phyloP scores from a whole-genome alignment of 1,140 invertebrate species.

The Drosophila guanche region DNA sequence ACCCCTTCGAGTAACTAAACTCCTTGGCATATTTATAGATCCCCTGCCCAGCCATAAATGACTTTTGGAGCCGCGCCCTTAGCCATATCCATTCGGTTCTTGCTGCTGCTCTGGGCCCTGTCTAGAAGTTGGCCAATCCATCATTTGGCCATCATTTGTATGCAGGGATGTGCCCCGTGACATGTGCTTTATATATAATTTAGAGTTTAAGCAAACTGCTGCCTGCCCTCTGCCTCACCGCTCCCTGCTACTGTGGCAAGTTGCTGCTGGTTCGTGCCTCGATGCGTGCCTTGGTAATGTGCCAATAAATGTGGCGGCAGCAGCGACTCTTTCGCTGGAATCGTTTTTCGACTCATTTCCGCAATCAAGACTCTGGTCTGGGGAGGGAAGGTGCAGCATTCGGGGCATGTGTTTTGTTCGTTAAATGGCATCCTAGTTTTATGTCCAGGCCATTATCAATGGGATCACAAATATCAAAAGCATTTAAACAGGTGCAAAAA shows the following conservation, averaged over 20 bases:
- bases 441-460: slow-evolving; percentile 75
- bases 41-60: slow-evolving; percentile 1
- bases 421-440: slow-evolving; percentile 73
- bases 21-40: slow-evolving; percentile 25
- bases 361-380: slow-evolving; percentile 38
- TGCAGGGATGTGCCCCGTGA: slow-evolving; percentile 73
- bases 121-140: slow-evolving; percentile 68
- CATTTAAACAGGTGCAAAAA: slow-evolving; percentile 77
- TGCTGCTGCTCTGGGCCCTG: slow-evolving; percentile 62
- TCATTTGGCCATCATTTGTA: slow-evolving; percentile 65
- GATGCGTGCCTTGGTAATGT: slow-evolving; percentile 59
- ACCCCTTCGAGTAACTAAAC: background rate
- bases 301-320: slow-evolving; percentile 45
- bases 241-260: slow-evolving; percentile 50
- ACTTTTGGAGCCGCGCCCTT: slow-evolving; percentile 55
- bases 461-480: slow-evolving; percentile 66
- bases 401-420: too few species aligned
- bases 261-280: slow-evolving; percentile 52
- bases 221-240: slow-evolving; percentile 14
- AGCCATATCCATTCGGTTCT: slow-evolving; percentile 28
- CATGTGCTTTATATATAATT: slow-evolving; percentile 83
- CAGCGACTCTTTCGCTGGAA: slow-evolving; percentile 62
- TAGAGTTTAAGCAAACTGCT: slow-evolving; percentile 51
- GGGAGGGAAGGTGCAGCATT: too few species aligned
- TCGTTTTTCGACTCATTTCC: slow-evolving; percentile 70